Evolutionary conservation across 2,888 invertebrate species (phyloP), one percentile per base, ranked within the genome.

Genomic region (Tetheella fluctuosa): DNA sequence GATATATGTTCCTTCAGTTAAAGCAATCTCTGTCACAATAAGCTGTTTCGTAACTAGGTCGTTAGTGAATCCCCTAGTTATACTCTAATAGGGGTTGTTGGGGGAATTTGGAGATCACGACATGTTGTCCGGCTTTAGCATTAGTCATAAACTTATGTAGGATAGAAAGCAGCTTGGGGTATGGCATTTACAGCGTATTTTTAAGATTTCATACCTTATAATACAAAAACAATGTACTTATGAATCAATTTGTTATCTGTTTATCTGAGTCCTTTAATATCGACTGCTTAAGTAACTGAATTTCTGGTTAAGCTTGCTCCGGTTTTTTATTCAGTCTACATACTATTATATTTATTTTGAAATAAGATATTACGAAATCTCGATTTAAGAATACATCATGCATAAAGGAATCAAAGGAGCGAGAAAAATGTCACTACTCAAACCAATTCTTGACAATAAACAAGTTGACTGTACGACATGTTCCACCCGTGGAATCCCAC

Each of bases 361-460:
- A 23, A 20, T 15, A 0, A 54, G 28, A 55, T 37, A 55, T 55
- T 34, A 20, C 59, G 62, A 69, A 70, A 72, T 69, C 67, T 70
- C 66, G 68, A 74, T 74, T 67, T 68, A 68, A 65, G 68, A 76
- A 74, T 70, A 69, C 69, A 68, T 48, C 48, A 67, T 68, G 73
- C 70, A 75, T 72, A 74, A 76, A 66, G 68, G 71, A 76, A 76
- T 78, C 73, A 75, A 73, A 62, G 71, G 66, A 71, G 73, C 71
- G 72, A 71, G 67, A 64, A 60, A 69, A 70, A 79, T 63, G 78
- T 76, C 72, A 78, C 73, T 68, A 68, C 73, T 76, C 75, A 74
- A 83, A 83, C 79, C 81, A 83, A 83, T 83, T 80, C 76, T 74
- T 79, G 81, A 85, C 84, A 83, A 77, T 80, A 86, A 86, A 86